Evolutionary conservation across 1,140 invertebrate genomes (phyloP), one percentile per base, ranked within the genome.

Genomic region (Ceratosolen fusciceps): DNA sequence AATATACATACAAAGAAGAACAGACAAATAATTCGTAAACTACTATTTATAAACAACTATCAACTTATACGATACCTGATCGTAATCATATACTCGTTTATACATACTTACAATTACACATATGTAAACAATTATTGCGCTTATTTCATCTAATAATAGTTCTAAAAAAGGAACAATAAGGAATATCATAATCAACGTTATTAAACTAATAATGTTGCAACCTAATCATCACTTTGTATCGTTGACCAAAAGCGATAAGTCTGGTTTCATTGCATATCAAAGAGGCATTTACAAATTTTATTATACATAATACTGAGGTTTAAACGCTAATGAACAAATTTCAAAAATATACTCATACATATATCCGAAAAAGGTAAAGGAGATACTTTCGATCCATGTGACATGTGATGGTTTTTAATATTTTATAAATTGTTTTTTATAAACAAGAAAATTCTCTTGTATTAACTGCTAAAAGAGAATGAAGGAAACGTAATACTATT

Each of bases 261-360:
- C 85, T 88, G 86, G 86, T 86, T 86, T 85, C 85, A 88, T 89
- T 85, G 87, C 87, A 90, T 90, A 90, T 90, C 89, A 90, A 31
- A 75, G 73, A 75, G 78, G 67, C 37, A 60, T 58, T 52, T 71
- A 77, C 77, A 81, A 73, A 82, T 74, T 79, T 67, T 80, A 73
- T 73, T 80, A 60, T 68, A 47, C 12, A 43, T 43, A 16, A 52
- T 52, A 52, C 49, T 52, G 5, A 52, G 5, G 21, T 2, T 8
- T 3, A 52, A 14, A 24, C 14, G 19, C 1, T 65, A 43, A 52
- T 31, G 58, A 52, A 52, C 62, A n/a, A n/a, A 79, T 70, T 71
- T 37, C 71, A 72, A 54, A 54, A 67, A 58, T 21, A 5, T 56
- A 84, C 77, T 82, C 85, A 84, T 82, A 84, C 87, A 87, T 43